Percentiles rank a stretch among this genome's conserved stretches.
Evolutionary conservation across 2,797 vertebrate species (phyloP).

Genomic region (Chloroceryle amazona): DNA sequence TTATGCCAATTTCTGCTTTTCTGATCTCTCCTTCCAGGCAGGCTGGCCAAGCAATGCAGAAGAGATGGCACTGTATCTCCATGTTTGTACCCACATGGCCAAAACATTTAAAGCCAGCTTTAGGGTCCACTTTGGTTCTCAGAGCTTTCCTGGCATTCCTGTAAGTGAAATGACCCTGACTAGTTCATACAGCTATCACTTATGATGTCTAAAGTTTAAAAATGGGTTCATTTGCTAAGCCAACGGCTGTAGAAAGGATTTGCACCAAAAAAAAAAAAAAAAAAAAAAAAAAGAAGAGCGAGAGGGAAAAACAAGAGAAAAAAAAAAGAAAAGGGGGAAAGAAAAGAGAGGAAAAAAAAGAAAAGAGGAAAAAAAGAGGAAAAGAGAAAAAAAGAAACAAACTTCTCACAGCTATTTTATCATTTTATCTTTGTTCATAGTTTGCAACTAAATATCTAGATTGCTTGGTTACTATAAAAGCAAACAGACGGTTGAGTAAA

Average conservation of each 20-base stretch:
- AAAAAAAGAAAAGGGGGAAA: not conserved
- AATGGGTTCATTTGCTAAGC: slow-evolving; percentile 1
- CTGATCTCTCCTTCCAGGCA: slow-evolving; percentile 43
- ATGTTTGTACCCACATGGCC: not conserved
- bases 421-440: slow-evolving; percentile 44
- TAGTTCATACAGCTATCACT: slow-evolving; percentile 1
- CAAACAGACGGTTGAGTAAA: slow-evolving; percentile 39
- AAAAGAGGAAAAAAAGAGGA: not conserved
- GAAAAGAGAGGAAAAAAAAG: not conserved
- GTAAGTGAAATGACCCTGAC: not conserved
- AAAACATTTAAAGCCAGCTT: slow-evolving; percentile 24
- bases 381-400: not conserved
- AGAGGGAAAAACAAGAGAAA: not conserved
- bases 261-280: not conserved
- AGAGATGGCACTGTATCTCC: slow-evolving; percentile 11
- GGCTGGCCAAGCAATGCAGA: slow-evolving; percentile 24
- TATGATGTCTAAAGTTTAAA: not conserved
- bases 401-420: not conserved
- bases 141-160: slow-evolving; percentile 7
- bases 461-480: slow-evolving; percentile 12
- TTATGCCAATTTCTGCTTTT: slow-evolving; percentile 21
- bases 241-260: not conserved
- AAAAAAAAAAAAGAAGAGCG: not conserved
- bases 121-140: not conserved
- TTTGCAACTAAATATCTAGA: slow-evolving; percentile 39